These are phyloP conservation scores for Globia sparganii DNA, from an alignment of 2,888 invertebrate genomes.

Conservation along the genomic window DNA sequence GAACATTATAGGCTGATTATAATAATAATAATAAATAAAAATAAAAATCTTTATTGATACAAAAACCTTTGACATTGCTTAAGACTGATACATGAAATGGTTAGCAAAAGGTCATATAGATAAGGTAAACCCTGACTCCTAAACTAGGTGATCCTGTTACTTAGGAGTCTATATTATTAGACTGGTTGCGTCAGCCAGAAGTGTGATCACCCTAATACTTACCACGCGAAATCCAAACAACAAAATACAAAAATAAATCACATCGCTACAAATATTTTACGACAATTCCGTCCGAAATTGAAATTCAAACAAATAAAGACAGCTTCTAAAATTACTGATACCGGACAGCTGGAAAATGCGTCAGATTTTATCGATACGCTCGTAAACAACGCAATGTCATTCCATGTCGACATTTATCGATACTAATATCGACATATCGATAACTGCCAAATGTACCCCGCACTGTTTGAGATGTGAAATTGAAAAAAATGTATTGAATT, in stretches of 20 bases:
- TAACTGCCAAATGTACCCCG: constrained; percentile 30
- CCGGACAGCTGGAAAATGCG: constrained; percentile 39
- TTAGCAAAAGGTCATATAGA: no score
- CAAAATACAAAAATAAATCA: constrained; percentile 33
- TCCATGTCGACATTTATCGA: constrained; percentile 57
- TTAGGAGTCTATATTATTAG: no score
- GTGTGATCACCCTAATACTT: neutral
- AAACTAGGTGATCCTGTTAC: no score
- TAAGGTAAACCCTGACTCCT: no score
- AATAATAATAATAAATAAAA: no score
- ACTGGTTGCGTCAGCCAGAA: neutral
- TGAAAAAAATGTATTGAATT: constrained; percentile 31
- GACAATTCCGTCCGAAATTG: constrained; percentile 37
- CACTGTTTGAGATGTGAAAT: constrained; percentile 32
- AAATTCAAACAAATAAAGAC: constrained; percentile 56
- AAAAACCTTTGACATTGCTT: no score
- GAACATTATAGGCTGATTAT: no score
- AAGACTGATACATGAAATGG: no score
- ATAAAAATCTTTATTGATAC: no score
- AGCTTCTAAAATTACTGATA: constrained; percentile 57
- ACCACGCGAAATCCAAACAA: constrained; percentile 30
- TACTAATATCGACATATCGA: constrained; percentile 49
- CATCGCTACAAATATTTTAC: constrained; percentile 31
- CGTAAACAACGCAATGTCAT: constrained; percentile 58
- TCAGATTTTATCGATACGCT: constrained; percentile 60